A percentile compares a stretch with the other conserved stretches of the same genome.
Conservation (phyloP, 1,140 invertebrate species). For the Medauroidea extradentata region DNA sequence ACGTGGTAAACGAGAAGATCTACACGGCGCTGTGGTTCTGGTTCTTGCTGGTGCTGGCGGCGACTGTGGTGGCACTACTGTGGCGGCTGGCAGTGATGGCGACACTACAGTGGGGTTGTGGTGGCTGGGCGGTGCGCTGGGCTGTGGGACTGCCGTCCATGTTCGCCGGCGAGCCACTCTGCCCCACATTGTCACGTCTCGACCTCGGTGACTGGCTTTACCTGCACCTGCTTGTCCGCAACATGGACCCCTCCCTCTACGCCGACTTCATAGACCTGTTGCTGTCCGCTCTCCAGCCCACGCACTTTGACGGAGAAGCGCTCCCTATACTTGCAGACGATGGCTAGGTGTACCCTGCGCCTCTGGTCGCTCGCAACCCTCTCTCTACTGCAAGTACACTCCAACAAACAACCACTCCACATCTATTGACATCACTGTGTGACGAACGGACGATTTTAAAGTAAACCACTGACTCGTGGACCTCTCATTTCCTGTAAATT, state of each 20-base stretch:
- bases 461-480: no score
- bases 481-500: no score
- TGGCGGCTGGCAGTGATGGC: constrained; percentile 61
- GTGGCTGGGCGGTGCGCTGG: constrained; percentile 56
- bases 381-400: no score
- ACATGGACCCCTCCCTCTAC: constrained; percentile 54
- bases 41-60: constrained; percentile 64
- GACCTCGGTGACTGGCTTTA: constrained; percentile 78
- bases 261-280: constrained; percentile 60
- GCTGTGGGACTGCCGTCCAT: constrained; percentile 17
- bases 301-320: no score
- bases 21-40: constrained; percentile 82
- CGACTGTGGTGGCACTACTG: constrained; percentile 53
- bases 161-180: constrained; percentile 49
- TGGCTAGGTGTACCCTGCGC: no score
- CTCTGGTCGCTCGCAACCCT: no score
- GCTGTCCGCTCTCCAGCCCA: background rate
- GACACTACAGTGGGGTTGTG: constrained; percentile 49
- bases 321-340: no score
- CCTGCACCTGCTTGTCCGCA: constrained; percentile 72
- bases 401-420: no score
- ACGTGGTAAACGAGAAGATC: constrained; percentile 85
- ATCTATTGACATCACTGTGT: no score
- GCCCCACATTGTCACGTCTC: constrained; percentile 58
- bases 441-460: no score